A percentile compares a stretch with the other conserved stretches of the same genome.
phyloP scores from a whole-genome alignment of 1,140 invertebrate species.

The Drosophila oshimai region DNA sequence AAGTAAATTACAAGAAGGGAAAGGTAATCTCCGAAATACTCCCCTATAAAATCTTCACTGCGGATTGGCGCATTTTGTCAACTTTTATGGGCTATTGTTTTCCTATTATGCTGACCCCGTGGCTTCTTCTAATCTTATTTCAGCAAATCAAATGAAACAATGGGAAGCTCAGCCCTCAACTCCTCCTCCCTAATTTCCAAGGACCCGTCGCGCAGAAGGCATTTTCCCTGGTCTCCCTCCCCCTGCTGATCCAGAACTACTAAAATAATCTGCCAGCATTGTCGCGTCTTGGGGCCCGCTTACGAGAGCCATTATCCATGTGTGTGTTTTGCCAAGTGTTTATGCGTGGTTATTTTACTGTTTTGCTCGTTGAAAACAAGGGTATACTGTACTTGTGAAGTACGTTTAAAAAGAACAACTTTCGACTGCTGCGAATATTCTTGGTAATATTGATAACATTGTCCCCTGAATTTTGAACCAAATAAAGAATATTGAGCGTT shows the following conservation, averaged over 20 bases:
- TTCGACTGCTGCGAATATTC: neutral
- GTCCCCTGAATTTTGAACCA: too few relatives aligned
- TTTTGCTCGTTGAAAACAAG: too few relatives aligned
- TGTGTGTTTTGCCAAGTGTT: constrained; percentile 20
- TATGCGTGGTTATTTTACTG: neutral
- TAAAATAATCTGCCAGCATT: constrained; percentile 53
- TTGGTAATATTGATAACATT: too few relatives aligned
- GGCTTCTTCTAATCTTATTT: constrained; percentile 34
- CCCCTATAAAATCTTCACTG: neutral
- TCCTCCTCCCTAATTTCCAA: constrained; percentile 10
- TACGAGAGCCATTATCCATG: constrained; percentile 37
- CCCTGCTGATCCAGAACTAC: constrained; percentile 19
- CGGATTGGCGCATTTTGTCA: constrained; percentile 11
- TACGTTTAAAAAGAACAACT: too few relatives aligned
- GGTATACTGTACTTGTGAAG: too few relatives aligned
- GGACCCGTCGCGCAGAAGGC: constrained; percentile 14
- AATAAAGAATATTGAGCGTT: too few relatives aligned
- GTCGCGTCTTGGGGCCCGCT: constrained; percentile 28
- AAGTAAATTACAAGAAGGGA: neutral
- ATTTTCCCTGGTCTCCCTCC: neutral
- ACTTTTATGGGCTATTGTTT: constrained; percentile 22
- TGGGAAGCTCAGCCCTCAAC: neutral
- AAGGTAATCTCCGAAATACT: neutral
- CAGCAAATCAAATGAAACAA: constrained; percentile 42
- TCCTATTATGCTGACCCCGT: constrained; percentile 20